Base-by-base conservation (phyloP, 1,140 invertebrate species). In the Pachypsylla venusta region DNA sequence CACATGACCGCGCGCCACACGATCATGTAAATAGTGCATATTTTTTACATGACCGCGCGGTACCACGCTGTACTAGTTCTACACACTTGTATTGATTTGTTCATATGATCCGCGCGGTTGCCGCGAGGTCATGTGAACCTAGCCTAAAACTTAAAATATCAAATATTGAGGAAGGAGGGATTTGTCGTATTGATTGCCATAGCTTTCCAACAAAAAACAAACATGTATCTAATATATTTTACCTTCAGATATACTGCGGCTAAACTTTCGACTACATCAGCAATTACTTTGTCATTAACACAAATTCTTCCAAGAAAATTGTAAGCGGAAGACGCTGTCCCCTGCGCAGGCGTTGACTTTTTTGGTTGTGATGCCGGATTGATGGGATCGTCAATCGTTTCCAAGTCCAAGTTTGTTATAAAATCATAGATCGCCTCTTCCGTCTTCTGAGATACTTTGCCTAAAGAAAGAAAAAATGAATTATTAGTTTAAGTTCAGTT, bases 271-370 rank as follows among this genome's bases (percentile, higher is more conserved):
- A 99, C 93, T 73, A 92, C 95, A 77, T 99, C 97, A 2, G 96
- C 96, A 63, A 99, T 90, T 65, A 91, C 94, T 74, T 99, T 99
- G 73, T 98, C 93, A 4, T 93, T 93, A 66, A 99, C 93, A 68
- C 91, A 94, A 68, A 98, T 94, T 67, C 98, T 93, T 0, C 93
- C 95, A 19, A 97, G 87, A 54, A 97, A 74, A 74, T 97, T 97
- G 69, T 98, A 98, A 0, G 94, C 16, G 5, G 42, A 48, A 3
- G 42, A 48, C 7, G 42, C 4, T 10, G 22, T n/a, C 4, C 4
- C n/a, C 16, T 48, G 7, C 4, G 5, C 3, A 22, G 42, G 4
- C n/a, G 7, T 5, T 19, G n/a, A 3, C 4, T 48, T 19, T 22
- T 48, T 5, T 22, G 7, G n/a, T 7, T 48, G n/a, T 10, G 10